These are phyloP conservation scores for Scaptomyza reducta DNA, from an alignment of 2,888 invertebrate genomes.

Conservation along the genomic window DNA sequence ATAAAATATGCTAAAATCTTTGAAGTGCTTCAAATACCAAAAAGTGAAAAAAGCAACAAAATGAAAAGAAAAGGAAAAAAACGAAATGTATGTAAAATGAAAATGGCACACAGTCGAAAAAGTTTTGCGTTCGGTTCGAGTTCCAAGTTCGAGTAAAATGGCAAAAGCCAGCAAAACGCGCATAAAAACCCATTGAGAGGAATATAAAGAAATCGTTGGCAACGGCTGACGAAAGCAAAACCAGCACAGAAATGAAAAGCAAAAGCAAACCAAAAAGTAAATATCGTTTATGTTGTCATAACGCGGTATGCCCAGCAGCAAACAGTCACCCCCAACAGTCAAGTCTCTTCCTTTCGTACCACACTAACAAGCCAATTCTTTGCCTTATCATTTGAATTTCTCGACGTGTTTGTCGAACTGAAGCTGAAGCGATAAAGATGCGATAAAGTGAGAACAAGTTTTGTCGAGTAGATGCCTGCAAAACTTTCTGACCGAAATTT, in stretches of 20 bases:
- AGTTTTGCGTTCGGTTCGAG: slow-evolving; percentile 54
- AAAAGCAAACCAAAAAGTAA: slow-evolving; percentile 66
- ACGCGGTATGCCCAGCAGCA: slow-evolving; percentile 74
- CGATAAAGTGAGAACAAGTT: slow-evolving; percentile 79
- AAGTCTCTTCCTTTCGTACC: not conserved
- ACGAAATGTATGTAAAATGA: slow-evolving; percentile 19
- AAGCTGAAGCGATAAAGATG: slow-evolving; percentile 74
- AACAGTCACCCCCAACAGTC: slow-evolving; percentile 4
- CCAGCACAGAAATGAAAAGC: slow-evolving; percentile 9
- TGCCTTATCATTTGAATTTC: slow-evolving; percentile 76
- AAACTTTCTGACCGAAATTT: slow-evolving; percentile 75
- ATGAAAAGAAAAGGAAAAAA: slow-evolving; percentile 43
- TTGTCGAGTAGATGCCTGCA: slow-evolving; percentile 35
- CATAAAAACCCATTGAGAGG: slow-evolving; percentile 67
- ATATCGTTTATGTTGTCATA: slow-evolving; percentile 81
- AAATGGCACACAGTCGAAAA: slow-evolving; percentile 65
- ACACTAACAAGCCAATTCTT: slow-evolving; percentile 17
- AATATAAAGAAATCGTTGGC: slow-evolving; percentile 60
- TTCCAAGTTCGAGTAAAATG: slow-evolving; percentile 31
- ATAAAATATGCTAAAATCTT: slow-evolving; percentile 80
- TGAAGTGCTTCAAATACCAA: slow-evolving; percentile 80
- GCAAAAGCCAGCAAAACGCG: slow-evolving; percentile 57
- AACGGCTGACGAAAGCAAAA: slow-evolving; percentile 20
- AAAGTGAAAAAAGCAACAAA: slow-evolving; percentile 56
- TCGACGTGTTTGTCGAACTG: slow-evolving; percentile 74